Evolutionary conservation across 2,888 invertebrate species (phyloP).

Genomic region (Eulithis testata): DNA sequence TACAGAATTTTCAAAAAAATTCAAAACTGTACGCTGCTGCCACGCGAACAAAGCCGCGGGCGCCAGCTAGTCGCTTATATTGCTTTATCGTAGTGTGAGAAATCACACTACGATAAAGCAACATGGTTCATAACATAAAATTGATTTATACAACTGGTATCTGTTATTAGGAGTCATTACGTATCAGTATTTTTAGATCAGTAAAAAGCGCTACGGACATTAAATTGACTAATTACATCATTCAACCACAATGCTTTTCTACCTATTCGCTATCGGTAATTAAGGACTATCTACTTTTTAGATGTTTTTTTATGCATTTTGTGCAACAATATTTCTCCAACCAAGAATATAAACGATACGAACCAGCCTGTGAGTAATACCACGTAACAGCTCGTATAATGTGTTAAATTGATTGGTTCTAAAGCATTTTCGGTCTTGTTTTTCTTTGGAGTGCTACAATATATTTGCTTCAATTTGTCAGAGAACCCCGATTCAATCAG

Average conservation of each 20-base stretch:
- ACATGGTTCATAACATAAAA: neutral
- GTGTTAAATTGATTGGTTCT: slow-evolving; percentile 57
- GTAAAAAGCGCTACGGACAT: neutral
- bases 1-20: too few species aligned
- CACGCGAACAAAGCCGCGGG: too few species aligned
- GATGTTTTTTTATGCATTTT: slow-evolving; percentile 35
- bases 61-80: too few species aligned
- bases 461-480: slow-evolving; percentile 56
- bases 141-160: neutral
- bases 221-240: slow-evolving; percentile 4
- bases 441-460: slow-evolving; percentile 38
- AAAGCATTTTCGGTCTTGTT: slow-evolving; percentile 35
- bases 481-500: slow-evolving; percentile 62
- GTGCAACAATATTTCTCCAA: slow-evolving; percentile 56
- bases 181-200: neutral
- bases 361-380: slow-evolving; percentile 64
- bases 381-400: slow-evolving; percentile 67
- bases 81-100: too few species aligned
- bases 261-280: neutral
- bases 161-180: neutral
- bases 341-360: slow-evolving; percentile 54
- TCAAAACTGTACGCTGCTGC: too few species aligned
- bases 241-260: neutral
- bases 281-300: neutral
- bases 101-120: too few species aligned